phyloP scores from a whole-genome alignment of 35 echinoderm and acorn worm genomes.

The Heliocidaris tuberculata region DNA sequence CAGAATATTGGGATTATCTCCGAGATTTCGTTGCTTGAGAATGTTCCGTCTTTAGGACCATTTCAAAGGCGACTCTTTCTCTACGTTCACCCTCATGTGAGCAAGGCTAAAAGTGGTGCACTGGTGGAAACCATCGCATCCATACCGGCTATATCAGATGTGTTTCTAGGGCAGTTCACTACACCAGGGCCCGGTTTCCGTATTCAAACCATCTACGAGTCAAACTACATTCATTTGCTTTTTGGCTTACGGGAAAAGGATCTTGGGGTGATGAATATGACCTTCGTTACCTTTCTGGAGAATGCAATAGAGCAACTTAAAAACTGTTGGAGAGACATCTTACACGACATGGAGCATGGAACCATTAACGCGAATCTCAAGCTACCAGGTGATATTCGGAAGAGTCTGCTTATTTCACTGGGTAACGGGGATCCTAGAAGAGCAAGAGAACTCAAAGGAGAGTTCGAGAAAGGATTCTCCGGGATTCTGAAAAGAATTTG shows the following conservation, averaged over 20 bases:
- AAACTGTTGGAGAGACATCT: conserved; percentile 55
- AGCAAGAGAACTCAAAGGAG: conserved; percentile 38
- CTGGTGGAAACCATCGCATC: conserved; percentile 37
- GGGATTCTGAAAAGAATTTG: conserved; percentile 60
- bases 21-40: conserved; percentile 11
- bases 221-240: conserved; percentile 60
- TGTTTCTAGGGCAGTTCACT: conserved; percentile 33
- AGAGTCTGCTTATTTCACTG: conserved; percentile 35
- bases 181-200: conserved; percentile 58
- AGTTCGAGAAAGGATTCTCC: conserved; percentile 67
- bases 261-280: conserved; percentile 31
- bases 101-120: conserved; percentile 37
- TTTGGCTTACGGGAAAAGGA: conserved; percentile 60
- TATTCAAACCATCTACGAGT: conserved; percentile 51
- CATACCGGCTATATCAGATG: conserved; percentile 26
- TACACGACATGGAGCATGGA: conserved; percentile 49
- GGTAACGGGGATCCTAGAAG: conserved; percentile 50
- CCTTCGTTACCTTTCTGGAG: conserved; percentile 48
- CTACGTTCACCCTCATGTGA: conserved; percentile 41
- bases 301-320: conserved; percentile 38
- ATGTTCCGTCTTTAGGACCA: conserved; percentile 17
- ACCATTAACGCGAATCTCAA: conserved; percentile 46
- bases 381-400: conserved; percentile 31
- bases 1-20: background rate
- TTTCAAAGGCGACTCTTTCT: conserved; percentile 54